Evolutionary conservation across 2,888 invertebrate species (phyloP).

Genomic region (Callyntrura guangdongensis): DNA sequence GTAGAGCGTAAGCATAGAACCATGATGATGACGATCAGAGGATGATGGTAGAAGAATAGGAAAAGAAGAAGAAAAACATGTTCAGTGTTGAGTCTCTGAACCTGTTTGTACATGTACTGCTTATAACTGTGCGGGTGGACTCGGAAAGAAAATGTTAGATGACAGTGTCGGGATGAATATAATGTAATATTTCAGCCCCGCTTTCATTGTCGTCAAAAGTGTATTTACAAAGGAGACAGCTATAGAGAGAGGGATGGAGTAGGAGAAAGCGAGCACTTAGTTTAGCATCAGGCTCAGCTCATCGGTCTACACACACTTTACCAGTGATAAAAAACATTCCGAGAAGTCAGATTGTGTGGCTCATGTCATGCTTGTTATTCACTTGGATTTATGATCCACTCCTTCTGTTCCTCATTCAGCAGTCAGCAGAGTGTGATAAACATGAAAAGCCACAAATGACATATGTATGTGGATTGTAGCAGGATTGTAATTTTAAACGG

Average conservation of each 20-base stretch:
- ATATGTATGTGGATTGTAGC: constrained; percentile 40
- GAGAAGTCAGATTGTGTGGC: constrained; percentile 54
- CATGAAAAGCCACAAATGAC: constrained; percentile 66
- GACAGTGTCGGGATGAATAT: constrained; percentile 29
- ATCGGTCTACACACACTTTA: constrained; percentile 38
- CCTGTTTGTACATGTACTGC: background rate
- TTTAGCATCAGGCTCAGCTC: constrained; percentile 50
- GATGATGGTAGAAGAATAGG: constrained; percentile 22
- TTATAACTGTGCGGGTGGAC: background rate
- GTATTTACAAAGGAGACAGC: constrained; percentile 35
- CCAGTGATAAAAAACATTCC: constrained; percentile 40
- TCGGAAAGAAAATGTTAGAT: background rate
- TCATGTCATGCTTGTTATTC: constrained; percentile 66
- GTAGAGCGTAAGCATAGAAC: constrained; percentile 43
- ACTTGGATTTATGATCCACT: constrained; percentile 55
- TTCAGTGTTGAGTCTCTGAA: constrained; percentile 37
- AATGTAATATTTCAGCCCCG: constrained; percentile 46
- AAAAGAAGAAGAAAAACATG: constrained; percentile 44
- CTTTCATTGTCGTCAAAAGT: constrained; percentile 53
- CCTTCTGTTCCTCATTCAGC: constrained; percentile 31
- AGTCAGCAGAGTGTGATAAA: constrained; percentile 51
- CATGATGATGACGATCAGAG: constrained; percentile 11
- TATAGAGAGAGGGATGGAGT: too few relatives aligned
- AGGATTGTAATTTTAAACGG: constrained; percentile 48
- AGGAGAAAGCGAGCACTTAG: constrained; percentile 40